Conservation (phyloP, 2,888 invertebrate species). For the Stenurella melanura region DNA sequence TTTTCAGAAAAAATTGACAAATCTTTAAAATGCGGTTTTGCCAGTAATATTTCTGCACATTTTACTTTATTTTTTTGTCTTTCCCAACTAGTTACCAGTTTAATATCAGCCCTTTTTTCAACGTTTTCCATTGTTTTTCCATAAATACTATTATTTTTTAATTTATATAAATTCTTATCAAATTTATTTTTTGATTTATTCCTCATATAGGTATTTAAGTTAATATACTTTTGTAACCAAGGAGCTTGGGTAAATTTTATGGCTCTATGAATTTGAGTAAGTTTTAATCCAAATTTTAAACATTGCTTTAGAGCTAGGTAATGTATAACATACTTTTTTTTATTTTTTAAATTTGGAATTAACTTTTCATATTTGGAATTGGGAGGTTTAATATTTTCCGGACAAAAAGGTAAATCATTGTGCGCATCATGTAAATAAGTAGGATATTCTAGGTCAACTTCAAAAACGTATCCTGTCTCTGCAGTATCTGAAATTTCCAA, state of each 20-base stretch:
- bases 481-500: no score
- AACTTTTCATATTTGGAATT: neutral
- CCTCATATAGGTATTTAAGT: no score
- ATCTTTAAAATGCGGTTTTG: neutral
- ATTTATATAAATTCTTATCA: neutral
- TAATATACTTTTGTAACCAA: neutral
- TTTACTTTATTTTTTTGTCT: neutral
- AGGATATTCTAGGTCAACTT: no score
- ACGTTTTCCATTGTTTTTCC: no score
- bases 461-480: no score
- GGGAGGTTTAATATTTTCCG: conserved; percentile 10
- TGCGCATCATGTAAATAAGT: no score
- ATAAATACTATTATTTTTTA: neutral
- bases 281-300: conserved; percentile 7
- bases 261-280: neutral
- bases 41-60: conserved; percentile 27
- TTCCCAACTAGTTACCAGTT: neutral
- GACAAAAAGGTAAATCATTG: neutral
- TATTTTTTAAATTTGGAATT: neutral
- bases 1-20: conserved; percentile 17
- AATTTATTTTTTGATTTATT: no score
- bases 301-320: conserved; percentile 16
- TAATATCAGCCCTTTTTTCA: no score
- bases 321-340: conserved; percentile 15
- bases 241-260: neutral